These are phyloP conservation scores for Ectropis grisescens DNA, from an alignment of 1,140 invertebrate genomes.

Conservation along the genomic window DNA sequence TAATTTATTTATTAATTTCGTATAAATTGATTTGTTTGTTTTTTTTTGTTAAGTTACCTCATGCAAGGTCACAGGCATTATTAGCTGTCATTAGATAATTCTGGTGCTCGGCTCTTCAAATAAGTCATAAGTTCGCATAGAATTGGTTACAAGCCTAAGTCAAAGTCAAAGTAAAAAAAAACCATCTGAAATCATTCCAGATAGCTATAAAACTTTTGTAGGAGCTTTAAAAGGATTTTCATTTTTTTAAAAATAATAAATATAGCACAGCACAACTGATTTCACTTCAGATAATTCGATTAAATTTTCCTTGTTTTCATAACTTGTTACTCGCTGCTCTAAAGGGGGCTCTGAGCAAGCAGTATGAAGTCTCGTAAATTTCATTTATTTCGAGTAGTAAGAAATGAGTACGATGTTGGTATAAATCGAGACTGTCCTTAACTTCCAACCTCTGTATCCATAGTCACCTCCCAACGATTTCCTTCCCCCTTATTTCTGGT, in stretches of 20 bases:
- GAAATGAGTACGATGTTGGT: no score
- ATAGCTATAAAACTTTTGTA: conserved; percentile 18
- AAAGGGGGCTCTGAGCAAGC: no score
- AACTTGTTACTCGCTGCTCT: conserved; percentile 8
- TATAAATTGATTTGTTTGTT: conserved; percentile 12
- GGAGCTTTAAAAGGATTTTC: conserved; percentile 8
- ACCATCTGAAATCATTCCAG: conserved; percentile 15
- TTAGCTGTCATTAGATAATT: conserved; percentile 4
- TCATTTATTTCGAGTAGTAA: no score
- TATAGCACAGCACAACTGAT: no score
- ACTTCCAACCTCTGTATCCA: no score
- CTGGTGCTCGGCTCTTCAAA: conserved; percentile 9
- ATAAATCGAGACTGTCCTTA: no score
- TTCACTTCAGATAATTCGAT: no score
- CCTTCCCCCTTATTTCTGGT: no score
- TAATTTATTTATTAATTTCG: conserved; percentile 13
- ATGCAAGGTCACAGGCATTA: conserved; percentile 11
- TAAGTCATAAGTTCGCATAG: conserved; percentile 12
- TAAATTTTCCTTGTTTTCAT: conserved; percentile 26
- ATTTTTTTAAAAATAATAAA: conserved; percentile 5
- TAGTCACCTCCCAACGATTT: no score
- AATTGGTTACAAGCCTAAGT: conserved; percentile 13
- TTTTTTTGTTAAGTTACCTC: conserved; percentile 12
- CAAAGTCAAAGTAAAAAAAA: conserved; percentile 20
- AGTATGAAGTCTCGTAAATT: no score